Percentiles rank a stretch among this genome's conserved stretches.
Conservation (phyloP, 2,888 invertebrate genomes). For the Dolichopus griseipennis region DNA sequence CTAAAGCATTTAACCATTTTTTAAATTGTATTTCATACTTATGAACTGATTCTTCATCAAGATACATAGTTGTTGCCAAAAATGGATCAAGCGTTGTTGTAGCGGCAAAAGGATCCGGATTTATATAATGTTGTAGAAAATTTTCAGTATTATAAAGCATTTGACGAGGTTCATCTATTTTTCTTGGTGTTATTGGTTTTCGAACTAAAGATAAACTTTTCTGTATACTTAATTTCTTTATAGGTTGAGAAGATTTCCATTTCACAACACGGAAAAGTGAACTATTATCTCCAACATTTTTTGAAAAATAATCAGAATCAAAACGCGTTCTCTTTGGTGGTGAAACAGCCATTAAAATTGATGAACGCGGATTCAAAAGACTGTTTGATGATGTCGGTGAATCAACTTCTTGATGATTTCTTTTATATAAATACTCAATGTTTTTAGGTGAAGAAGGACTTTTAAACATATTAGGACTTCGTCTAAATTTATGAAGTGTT, state of each 20-base stretch:
- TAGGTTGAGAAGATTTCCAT: conserved; percentile 31
- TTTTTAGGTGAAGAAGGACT: conserved; percentile 29
- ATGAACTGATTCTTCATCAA: conserved; percentile 58
- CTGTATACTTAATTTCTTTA: conserved; percentile 30
- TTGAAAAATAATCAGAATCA: conserved; percentile 23
- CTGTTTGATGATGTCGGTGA: conserved; percentile 16
- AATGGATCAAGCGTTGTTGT: conserved; percentile 58
- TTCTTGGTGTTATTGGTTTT: conserved; percentile 33
- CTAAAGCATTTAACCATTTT: conserved; percentile 69
- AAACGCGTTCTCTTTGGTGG: conserved; percentile 38
- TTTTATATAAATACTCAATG: conserved; percentile 15
- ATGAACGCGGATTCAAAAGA: background rate
- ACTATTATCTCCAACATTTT: background rate
- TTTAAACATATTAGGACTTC: background rate
- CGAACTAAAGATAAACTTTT: conserved; percentile 31
- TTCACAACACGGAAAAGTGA: conserved; percentile 21
- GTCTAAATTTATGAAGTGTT: background rate
- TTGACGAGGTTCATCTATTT: conserved; percentile 28
- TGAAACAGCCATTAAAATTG: conserved; percentile 26
- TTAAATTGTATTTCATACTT: conserved; percentile 63
- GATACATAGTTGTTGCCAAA: conserved; percentile 54
- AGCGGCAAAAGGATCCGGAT: conserved; percentile 48
- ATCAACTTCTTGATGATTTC: conserved; percentile 21
- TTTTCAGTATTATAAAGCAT: conserved; percentile 39
- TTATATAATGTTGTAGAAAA: conserved; percentile 40